Conservation (phyloP, 2,888 invertebrate genomes). For the Drosophila putrida region DNA sequence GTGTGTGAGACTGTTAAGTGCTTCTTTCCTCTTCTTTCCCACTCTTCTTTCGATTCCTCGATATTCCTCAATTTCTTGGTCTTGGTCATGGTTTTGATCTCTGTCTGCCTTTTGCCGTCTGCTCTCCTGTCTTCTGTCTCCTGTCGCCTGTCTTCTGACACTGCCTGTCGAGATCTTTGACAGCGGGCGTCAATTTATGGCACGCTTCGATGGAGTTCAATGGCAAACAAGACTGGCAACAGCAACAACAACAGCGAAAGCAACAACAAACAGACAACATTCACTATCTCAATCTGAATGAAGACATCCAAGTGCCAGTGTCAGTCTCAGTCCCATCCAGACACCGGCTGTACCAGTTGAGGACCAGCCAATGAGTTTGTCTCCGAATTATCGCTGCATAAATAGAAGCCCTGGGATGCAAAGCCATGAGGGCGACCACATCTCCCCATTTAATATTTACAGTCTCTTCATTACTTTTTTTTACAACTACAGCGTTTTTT, state of each 20-base stretch:
- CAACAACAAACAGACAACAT: constrained; percentile 15
- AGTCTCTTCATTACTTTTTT: constrained; percentile 54
- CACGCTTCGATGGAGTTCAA: constrained; percentile 79
- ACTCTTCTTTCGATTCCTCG: background rate
- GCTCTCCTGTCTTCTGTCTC: background rate
- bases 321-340: constrained; percentile 4
- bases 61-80: constrained; percentile 10
- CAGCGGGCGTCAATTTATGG: constrained; percentile 78
- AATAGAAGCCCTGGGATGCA: constrained; percentile 49
- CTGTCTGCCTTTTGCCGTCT: constrained; percentile 20
- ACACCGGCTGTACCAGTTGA: constrained; percentile 37
- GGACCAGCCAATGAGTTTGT: constrained; percentile 36
- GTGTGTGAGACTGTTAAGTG: constrained; percentile 55
- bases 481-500: constrained; percentile 35
- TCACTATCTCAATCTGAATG: constrained; percentile 45
- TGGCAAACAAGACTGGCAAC: constrained; percentile 55
- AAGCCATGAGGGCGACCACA: constrained; percentile 35
- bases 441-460: constrained; percentile 16
- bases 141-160: constrained; percentile 11
- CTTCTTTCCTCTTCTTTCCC: constrained; percentile 22
- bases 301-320: constrained; percentile 63
- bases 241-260: constrained; percentile 27
- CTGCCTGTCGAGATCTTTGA: constrained; percentile 50
- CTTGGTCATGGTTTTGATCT: constrained; percentile 34
- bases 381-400: constrained; percentile 74